Percentiles rank a stretch among this genome's conserved stretches.
phyloP scores from a whole-genome alignment of 2,888 invertebrate species.

The Dioctria rufipes region DNA sequence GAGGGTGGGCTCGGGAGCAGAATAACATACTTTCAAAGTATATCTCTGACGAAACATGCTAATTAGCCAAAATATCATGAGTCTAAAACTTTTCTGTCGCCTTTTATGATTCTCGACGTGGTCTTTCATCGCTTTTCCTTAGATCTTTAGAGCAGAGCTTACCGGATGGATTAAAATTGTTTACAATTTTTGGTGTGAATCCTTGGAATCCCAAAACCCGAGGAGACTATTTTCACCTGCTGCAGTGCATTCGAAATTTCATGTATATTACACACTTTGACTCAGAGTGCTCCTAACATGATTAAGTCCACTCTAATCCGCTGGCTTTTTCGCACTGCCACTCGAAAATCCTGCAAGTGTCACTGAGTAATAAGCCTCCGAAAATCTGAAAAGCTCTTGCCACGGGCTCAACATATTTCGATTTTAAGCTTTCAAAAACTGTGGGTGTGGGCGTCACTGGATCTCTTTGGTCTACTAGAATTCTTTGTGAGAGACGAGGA shows the following conservation, averaged over 20 bases:
- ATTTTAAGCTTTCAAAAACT: constrained; percentile 39
- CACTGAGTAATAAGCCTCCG: constrained; percentile 35
- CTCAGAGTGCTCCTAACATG: constrained; percentile 40
- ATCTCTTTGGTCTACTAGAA: no score
- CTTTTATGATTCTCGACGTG: not conserved
- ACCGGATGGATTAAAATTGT: constrained; percentile 35
- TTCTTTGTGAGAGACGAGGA: no score
- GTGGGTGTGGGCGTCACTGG: not conserved
- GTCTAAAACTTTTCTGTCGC: not conserved
- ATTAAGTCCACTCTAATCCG: constrained; percentile 51
- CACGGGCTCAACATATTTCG: constrained; percentile 42
- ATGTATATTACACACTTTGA: not conserved
- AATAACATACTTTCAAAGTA: not conserved
- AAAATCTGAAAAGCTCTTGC: constrained; percentile 49
- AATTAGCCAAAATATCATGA: not conserved
- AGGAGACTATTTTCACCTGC: not conserved
- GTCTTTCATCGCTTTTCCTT: not conserved
- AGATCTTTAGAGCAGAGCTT: not conserved
- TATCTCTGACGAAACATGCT: not conserved
- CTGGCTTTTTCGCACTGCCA: constrained; percentile 47
- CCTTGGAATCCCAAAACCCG: constrained; percentile 4
- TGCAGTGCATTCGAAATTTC: constrained; percentile 45
- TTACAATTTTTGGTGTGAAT: constrained; percentile 12
- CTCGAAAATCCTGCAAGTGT: constrained; percentile 47
- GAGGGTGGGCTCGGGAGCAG: not conserved